Evolutionary conservation across 2,113 vertebrate genomes (phyloP), one percentile per base, ranked within the genome.

Genomic region (Coreoperca whiteheadi): DNA sequence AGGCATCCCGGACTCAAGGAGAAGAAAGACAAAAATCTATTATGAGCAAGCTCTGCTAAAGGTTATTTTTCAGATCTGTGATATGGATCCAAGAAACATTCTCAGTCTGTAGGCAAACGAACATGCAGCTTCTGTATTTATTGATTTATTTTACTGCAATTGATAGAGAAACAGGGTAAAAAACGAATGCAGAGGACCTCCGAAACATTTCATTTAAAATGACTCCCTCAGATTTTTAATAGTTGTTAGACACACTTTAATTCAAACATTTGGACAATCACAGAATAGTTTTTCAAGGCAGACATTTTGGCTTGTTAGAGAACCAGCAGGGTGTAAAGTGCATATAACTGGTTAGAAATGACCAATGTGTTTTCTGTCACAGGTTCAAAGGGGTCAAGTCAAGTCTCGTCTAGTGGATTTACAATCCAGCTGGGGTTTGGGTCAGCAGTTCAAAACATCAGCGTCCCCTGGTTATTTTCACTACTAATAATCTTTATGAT

Each of bases 81-180:
- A 93, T 89, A 83, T 92, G 71, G 60, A 90, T 90, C 69, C 73
- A 51, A 86, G 69, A 87, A 54, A 71, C 79, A 64, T 75, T 54
- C n/a, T 77, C 6, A 2, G 61, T 9, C 72, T 50, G 14, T 25
- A n/a, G 57, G 46, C 48, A 84, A 68, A 80, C 60, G 74, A 83
- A 69, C 86, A 74, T 39, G 39, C 8, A 50, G n/a, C 28, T 65
- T 77, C 75, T 81, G 21, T 88, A 25, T 81, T 77, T 76, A 65
- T 76, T 32, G 20, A 15, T 32, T 21, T 2, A 32, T 61, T 77
- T 85, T 8, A 61, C 28, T 32, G 37, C 21, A 51, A 4, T 56
- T 46, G 6, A 61, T 57, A 70, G 30, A 70, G 16, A 72, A 60
- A 34, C 48, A 53, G 10, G 50, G 11, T n/a, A 8, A 60, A 61